A percentile compares a stretch with the other conserved stretches of the same genome.
Evolutionary conservation across 2,888 invertebrate genomes (phyloP).

Genomic region (Malachius bipustulatus): DNA sequence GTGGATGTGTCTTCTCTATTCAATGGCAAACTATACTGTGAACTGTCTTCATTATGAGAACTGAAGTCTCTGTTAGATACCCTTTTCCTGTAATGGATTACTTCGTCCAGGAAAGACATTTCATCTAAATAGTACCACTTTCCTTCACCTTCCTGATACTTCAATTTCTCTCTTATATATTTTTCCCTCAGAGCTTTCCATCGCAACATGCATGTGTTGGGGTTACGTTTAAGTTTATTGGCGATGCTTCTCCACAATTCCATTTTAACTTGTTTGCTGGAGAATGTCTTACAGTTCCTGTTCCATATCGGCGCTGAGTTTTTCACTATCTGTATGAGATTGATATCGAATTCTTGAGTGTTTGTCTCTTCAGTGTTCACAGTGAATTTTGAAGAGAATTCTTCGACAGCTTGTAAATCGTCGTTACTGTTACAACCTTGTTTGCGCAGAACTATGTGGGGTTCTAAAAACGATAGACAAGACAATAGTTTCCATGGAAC

Average conservation of each 20-base stretch:
- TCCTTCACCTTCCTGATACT: conserved; percentile 24
- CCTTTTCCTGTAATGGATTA: conserved; percentile 26
- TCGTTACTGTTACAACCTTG: conserved; percentile 14
- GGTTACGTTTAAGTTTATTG: conserved; percentile 21
- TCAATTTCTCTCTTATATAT: conserved; percentile 27
- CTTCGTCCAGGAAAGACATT: conserved; percentile 26
- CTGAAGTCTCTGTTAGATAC: conserved; percentile 3
- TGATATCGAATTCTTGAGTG: conserved; percentile 20
- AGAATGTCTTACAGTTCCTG: conserved; percentile 24
- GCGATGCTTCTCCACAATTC: conserved; percentile 26
- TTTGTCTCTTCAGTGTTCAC: conserved; percentile 1
- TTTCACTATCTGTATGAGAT: conserved; percentile 23
- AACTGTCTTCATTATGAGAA: not conserved
- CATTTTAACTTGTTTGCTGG: conserved; percentile 24
- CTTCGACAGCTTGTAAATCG: conserved; percentile 10
- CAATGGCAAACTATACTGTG: not conserved
- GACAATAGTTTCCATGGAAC: conserved; percentile 23
- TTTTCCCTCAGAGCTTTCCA: conserved; percentile 30
- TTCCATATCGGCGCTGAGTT: conserved; percentile 28
- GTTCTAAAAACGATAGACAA: conserved; percentile 24
- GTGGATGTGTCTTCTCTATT: not conserved
- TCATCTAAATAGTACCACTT: conserved; percentile 29
- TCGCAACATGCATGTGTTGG: conserved; percentile 23
- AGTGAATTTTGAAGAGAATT: conserved; percentile 5
- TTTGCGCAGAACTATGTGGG: conserved; percentile 24